Evolutionary conservation across 92 coral and sea anemone species (phyloP), one percentile per base, ranked within the genome.

Genomic region (Porites lobata): DNA sequence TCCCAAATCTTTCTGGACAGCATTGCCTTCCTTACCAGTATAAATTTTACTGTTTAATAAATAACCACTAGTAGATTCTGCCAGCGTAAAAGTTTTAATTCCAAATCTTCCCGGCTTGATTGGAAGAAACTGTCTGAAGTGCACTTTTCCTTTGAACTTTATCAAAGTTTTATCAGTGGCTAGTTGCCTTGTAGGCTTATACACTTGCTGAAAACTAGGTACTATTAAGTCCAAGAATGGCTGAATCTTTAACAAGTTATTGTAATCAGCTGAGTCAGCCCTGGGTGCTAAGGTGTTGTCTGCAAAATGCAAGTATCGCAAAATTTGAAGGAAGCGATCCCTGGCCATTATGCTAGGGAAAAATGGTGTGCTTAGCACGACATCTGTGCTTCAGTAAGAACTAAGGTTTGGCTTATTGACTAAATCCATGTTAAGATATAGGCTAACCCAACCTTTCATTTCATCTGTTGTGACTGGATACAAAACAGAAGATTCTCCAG

Each of bases 341-440:
- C 67, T 82, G 14, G 86, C 29, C 86, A 81, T 69, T 29, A 81
- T 54, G 51, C 76, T 19, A 51, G 75, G 72, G 13, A 67, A 86
- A 53, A 68, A 68, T 69, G 80, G 77, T 68, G 90, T 78, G 64
- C 78, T 17, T 13, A 69, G 17, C 59, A 69, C 69, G 19, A 71
- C 32, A 67, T 78, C 77, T 15, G 70, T 86, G 50, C 79, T 87
- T 80, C 91, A 87, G 52, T 87, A 87, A 58, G 80, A 80, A 51
- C 67, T 29, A 11, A 83, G 26, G 6, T 71, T 57, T 74, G 79
- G 58, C 59, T 83, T 83, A 56, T 70, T 72, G 63, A 83, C 67
- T 21, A 83, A 29, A 29, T 72, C 80, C 72, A 83, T 71, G 80
- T 71, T 72, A 24, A 82, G 79, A 9, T 58, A 70, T 70, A 70